A percentile compares a stretch with the other conserved stretches of the same genome.
These are phyloP conservation scores for Plutella xylostella DNA, from an alignment of 2,888 invertebrate genomes.

Conservation along the genomic window DNA sequence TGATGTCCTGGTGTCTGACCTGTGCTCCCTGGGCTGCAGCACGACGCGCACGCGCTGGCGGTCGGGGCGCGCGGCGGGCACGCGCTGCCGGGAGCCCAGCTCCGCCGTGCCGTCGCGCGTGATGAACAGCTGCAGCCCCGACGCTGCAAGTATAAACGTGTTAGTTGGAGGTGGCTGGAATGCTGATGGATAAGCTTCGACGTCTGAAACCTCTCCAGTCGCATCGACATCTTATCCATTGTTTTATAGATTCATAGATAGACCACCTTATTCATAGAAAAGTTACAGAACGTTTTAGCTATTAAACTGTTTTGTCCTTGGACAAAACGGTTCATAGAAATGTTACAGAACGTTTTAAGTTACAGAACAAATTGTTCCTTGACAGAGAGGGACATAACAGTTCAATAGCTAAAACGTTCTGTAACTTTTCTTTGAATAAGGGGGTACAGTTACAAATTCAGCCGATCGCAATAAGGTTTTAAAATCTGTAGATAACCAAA, in stretches of 20 bases:
- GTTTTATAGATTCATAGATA: no score
- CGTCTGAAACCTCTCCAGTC: no score
- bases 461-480: no score
- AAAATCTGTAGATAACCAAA: no score
- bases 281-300: background rate
- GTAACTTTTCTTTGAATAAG: no score
- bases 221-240: no score
- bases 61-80: conserved; percentile 67
- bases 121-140: conserved; percentile 91
- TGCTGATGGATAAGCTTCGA: background rate
- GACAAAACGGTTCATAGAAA: background rate
- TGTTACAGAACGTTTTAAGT: no score
- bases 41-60: conserved; percentile 57
- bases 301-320: background rate
- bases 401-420: no score
- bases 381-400: no score
- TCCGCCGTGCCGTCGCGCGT: conserved; percentile 91
- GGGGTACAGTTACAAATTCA: no score
- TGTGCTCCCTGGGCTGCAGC: conserved; percentile 47
- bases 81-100: conserved; percentile 85
- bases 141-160: conserved; percentile 65
- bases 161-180: background rate
- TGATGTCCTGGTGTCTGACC: no score
- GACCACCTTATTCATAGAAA: background rate
- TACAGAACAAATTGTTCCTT: no score